Evolutionary conservation across 2,888 invertebrate genomes (phyloP).

Genomic region (Drosophila putrida): DNA sequence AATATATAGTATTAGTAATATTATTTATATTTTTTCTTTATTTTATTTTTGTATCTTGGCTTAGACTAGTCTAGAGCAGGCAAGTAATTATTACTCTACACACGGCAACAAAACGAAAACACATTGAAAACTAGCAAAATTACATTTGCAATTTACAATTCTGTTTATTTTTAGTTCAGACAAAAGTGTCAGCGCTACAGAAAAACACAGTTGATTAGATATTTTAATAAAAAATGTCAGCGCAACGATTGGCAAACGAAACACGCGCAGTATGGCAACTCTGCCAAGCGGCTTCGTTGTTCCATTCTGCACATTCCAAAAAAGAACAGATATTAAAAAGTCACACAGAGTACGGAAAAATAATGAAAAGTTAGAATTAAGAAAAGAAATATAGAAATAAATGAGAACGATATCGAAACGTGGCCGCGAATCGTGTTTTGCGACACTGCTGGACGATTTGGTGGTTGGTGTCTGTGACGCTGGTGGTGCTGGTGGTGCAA

Average conservation of each 20-base stretch:
- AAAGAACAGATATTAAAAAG: not conserved
- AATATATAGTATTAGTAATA: constrained; percentile 9
- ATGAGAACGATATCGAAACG: constrained; percentile 15
- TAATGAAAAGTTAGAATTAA: not conserved
- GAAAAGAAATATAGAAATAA: not conserved
- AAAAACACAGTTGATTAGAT: not conserved
- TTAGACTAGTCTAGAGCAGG: constrained; percentile 55
- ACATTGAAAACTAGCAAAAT: constrained; percentile 25
- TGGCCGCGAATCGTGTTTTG: constrained; percentile 12
- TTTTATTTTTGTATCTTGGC: constrained; percentile 50
- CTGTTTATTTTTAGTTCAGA: not conserved
- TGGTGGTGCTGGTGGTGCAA: constrained; percentile 31
- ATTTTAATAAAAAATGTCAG: not conserved
- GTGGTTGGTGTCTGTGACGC: constrained; percentile 56
- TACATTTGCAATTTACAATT: constrained; percentile 10
- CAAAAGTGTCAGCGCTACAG: not conserved
- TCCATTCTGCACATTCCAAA: constrained; percentile 6
- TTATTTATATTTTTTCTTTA: too few relatives aligned
- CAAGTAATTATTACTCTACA: constrained; percentile 53
- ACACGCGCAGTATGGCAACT: constrained; percentile 17
- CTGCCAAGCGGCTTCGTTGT: constrained; percentile 8
- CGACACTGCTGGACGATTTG: constrained; percentile 35
- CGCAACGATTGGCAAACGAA: constrained; percentile 5
- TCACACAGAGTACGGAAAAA: constrained; percentile 9
- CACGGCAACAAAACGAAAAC: constrained; percentile 36